Evolutionary conservation across 2,797 vertebrate species (phyloP), one percentile per base, ranked within the genome.

Genomic region (Parambassis ranga): DNA sequence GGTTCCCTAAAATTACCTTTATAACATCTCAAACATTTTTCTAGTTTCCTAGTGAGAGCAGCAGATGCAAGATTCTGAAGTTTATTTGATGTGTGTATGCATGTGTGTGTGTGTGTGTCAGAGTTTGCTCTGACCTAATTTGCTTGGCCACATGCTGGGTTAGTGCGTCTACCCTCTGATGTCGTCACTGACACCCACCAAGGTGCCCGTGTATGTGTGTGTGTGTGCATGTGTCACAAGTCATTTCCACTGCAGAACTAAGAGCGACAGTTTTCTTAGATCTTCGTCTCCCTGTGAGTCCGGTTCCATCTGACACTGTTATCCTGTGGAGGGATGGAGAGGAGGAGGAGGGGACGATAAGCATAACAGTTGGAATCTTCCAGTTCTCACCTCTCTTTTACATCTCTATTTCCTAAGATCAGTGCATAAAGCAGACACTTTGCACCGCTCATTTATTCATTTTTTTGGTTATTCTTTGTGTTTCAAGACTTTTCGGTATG

Each of bases 301-400:
- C 38, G n/a, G 60, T 61, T 79, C 75, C 79, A 75, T 79, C 83
- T 79, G 74, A 84, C 65, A 59, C 70, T 27, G 73, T 77, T 62
- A 68, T 66, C 82, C 68, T 46, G 70, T 10, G 26, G 72, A 58
- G 48, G 49, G 70, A 67, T 51, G 47, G 60, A 59, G 46, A 76
- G 74, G 59, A 81, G 33, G 60, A 44, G 65, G 51, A 64, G 37
- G 71, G 41, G 26, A 62, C 47, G 79, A 81, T 79, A 65, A 78
- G 72, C 84, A 46, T 44, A 83, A 76, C 81, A 87, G 85, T 79
- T 85, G 81, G 83, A 88, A 67, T 64, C 69, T 66, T 68, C 57
- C 67, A 27, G 27, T 69, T 57, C 30, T 68, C 13, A 32, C 65
- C 44, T 68, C 42, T 49, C 55, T 60, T 74, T 72, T 48, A 71